These are phyloP conservation scores for Sarcophaga peregrina DNA, from an alignment of 1,140 invertebrate genomes.

Conservation along the genomic window DNA sequence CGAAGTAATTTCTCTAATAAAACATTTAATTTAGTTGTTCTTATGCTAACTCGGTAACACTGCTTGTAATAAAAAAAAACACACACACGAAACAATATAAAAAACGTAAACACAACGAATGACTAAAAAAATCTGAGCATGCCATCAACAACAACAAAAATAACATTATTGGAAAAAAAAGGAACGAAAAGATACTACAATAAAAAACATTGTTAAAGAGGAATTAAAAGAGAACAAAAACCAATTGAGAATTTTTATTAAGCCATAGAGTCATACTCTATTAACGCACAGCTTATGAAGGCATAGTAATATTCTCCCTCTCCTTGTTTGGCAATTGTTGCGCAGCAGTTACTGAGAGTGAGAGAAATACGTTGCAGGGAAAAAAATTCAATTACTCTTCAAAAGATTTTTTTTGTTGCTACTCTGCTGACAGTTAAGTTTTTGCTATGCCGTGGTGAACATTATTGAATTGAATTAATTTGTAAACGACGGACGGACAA, in stretches of 20 bases:
- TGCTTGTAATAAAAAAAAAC: neutral
- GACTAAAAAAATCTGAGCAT: conserved; percentile 21
- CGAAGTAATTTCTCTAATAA: too few species aligned
- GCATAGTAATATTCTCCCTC: neutral
- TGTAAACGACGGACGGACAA: conserved; percentile 37
- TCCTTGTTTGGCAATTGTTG: neutral
- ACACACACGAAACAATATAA: neutral
- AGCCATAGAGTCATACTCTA: neutral
- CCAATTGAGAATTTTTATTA: neutral
- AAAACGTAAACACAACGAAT: conserved; percentile 10
- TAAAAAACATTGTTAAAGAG: neutral
- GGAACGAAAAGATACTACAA: too few species aligned
- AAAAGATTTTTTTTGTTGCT: conserved; percentile 45
- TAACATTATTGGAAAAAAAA: neutral
- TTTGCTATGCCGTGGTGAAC: conserved; percentile 45
- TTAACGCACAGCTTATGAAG: neutral
- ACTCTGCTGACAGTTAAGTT: conserved; percentile 45
- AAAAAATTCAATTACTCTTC: conserved; percentile 41
- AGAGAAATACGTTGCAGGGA: neutral
- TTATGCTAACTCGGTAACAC: too few species aligned
- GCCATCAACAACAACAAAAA: conserved; percentile 10
- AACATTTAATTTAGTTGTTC: too few species aligned
- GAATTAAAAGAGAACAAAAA: conserved; percentile 16
- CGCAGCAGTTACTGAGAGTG: conserved; percentile 19
- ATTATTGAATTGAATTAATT: conserved; percentile 43